Percentiles rank a stretch among this genome's conserved stretches.
phyloP scores from a whole-genome alignment of 2,113 vertebrate species.

The Nanger granti region DNA sequence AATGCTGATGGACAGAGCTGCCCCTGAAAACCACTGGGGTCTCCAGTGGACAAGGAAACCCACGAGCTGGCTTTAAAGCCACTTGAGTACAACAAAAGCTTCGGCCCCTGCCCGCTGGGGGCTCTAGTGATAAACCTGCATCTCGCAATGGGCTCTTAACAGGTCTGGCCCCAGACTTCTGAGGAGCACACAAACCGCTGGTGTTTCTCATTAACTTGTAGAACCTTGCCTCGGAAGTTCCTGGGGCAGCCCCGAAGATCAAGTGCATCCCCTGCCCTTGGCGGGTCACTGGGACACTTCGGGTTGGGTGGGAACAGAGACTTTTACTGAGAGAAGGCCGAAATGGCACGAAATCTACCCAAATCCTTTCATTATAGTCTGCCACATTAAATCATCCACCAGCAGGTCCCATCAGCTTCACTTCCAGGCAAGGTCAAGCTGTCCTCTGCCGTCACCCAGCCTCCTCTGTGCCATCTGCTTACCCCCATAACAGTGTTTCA shows the following conservation, averaged over 20 bases:
- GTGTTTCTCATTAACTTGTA: neutral
- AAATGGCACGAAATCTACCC: neutral
- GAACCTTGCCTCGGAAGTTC: neutral
- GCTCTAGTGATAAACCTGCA: neutral
- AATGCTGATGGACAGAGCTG: neutral
- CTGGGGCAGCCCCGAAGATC: neutral
- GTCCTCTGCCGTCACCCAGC: too few species aligned
- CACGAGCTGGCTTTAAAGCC: neutral
- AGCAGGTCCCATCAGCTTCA: rapidly evolving
- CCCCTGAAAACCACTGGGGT: neutral
- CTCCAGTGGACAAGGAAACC: neutral
- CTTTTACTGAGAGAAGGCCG: neutral
- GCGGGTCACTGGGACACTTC: neutral
- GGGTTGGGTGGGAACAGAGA: neutral
- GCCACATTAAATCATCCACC: neutral
- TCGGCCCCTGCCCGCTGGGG: neutral
- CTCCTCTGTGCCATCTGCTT: neutral
- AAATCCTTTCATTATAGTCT: neutral
- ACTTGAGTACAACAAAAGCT: neutral
- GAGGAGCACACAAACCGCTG: neutral
- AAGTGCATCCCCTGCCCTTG: neutral
- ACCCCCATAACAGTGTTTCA: neutral
- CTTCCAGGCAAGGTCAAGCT: neutral
- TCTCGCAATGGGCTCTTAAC: neutral
- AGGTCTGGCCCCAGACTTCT: neutral